Evolutionary conservation across 2,113 vertebrate species (phyloP), one percentile per base, ranked within the genome.

Genomic region (Antidorcas marsupialis): DNA sequence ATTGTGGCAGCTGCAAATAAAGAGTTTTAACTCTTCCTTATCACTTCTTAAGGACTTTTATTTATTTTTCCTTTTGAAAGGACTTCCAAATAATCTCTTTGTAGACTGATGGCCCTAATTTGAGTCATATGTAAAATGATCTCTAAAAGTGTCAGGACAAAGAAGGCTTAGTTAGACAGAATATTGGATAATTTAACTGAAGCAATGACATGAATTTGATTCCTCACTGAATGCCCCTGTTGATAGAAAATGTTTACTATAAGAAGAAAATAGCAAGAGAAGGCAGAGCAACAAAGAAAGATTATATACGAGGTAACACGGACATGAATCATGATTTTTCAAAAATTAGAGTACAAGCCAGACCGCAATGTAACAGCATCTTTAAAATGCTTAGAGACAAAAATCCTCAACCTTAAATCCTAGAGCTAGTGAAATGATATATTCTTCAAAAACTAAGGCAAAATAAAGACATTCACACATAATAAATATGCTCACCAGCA

Each of bases 131-230:
- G 36, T 94, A 81, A 94, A 97, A 81, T 60, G 53, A 93, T 36
- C n/a, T 39, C 84, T 78, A 82, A 96, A 97, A 82, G 53, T 92
- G 13, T 93, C 47, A 62, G 83, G 52, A 94, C 21, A 85, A 85
- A 82, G 57, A 85, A 92, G 81, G 0, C 10, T 85, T 96, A 53
- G 52, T 96, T 92, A 67, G 64, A 64, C 92, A 95, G 86, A 94
- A 96, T 96, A 96, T 11, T 95, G 43, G 81, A 81, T 96, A 97
- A 96, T 94, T 96, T 95, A 95, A 96, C 19, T 57, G 81, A 95
- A 97, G 64, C 76, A 96, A 53, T 90, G 43, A 92, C 95, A 50
- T 88, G 55, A 96, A 78, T 92, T 81, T 45, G 45, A 92, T 95
- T 95, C 97, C 57, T 97, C 6, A 23, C 21, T 43, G 52, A 96